Conservation (phyloP, 2,797 vertebrate species). For the Diplodus puntazzo region DNA sequence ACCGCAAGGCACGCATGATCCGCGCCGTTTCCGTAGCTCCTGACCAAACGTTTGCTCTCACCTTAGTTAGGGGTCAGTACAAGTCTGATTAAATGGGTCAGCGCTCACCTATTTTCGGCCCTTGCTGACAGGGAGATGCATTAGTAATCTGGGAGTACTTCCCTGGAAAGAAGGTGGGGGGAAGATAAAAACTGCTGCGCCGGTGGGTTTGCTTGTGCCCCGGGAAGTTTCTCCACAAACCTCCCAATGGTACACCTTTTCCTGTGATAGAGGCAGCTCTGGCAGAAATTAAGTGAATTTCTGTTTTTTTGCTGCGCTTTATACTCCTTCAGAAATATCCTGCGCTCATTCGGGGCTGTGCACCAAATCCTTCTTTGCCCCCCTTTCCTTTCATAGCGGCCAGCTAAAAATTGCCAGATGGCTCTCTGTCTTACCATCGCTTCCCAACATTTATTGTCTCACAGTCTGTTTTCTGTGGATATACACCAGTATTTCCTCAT, state of each 20-base stretch:
- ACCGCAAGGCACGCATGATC: slow-evolving; percentile 30
- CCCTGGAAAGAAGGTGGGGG: slow-evolving; percentile 67
- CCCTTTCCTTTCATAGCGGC: slow-evolving; percentile 31
- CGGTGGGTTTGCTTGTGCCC: slow-evolving; percentile 72
- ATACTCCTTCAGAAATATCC: slow-evolving; percentile 44
- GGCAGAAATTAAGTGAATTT: slow-evolving; percentile 58
- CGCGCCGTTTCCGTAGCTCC: slow-evolving; percentile 57
- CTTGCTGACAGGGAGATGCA: slow-evolving; percentile 82
- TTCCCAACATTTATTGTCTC: slow-evolving; percentile 49
- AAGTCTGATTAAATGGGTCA: slow-evolving; percentile 83
- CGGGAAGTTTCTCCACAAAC: slow-evolving; percentile 65
- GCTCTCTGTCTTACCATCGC: slow-evolving; percentile 45
- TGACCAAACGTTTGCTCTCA: slow-evolving; percentile 78
- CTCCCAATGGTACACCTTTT: slow-evolving; percentile 62
- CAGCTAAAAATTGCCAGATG: slow-evolving; percentile 68
- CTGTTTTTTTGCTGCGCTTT: slow-evolving; percentile 37
- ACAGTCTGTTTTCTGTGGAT: slow-evolving; percentile 40
- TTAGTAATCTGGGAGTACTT: slow-evolving; percentile 79
- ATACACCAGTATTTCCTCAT: neutral
- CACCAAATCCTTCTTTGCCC: slow-evolving; percentile 22
- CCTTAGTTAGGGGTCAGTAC: slow-evolving; percentile 80
- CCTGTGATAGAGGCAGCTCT: slow-evolving; percentile 52
- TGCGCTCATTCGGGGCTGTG: slow-evolving; percentile 47
- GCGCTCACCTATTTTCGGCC: slow-evolving; percentile 82
- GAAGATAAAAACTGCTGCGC: slow-evolving; percentile 78